Conservation (phyloP, 2,113 vertebrate species). For the Sarotherodon lohbergeri region DNA sequence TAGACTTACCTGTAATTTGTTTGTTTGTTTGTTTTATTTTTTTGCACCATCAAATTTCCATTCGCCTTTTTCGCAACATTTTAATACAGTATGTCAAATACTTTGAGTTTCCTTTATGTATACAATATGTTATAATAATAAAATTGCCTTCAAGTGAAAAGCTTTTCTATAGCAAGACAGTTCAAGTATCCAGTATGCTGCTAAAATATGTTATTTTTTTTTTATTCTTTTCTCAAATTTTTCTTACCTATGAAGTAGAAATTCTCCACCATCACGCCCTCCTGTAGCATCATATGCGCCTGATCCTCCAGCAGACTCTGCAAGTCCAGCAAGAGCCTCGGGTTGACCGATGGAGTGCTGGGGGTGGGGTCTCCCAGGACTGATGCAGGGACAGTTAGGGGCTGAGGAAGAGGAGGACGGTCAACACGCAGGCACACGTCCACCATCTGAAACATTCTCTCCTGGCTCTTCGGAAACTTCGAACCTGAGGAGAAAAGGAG, state of each 20-base stretch:
- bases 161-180: not conserved
- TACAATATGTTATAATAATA: not conserved
- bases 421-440: constrained; percentile 82
- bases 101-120: not conserved
- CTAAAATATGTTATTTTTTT: not conserved
- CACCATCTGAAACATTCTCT: constrained; percentile 67
- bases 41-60: not conserved
- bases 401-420: constrained; percentile 41
- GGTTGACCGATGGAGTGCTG: not conserved
- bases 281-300: constrained; percentile 15
- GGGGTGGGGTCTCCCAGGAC: not conserved
- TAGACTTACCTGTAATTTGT: not conserved
- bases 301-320: constrained; percentile 60
- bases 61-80: fast-evolving
- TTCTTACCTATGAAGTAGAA: constrained; percentile 72
- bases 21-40: not conserved
- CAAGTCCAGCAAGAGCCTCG: constrained; percentile 53
- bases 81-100: not conserved
- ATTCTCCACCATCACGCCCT: constrained; percentile 71
- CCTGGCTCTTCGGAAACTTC: not conserved
- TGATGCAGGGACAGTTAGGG: not conserved
- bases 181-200: not conserved
- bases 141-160: not conserved
- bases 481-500: not conserved
- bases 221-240: not conserved